Conservation (phyloP, 2,888 invertebrate genomes). For the Cheilosia vernalis region DNA sequence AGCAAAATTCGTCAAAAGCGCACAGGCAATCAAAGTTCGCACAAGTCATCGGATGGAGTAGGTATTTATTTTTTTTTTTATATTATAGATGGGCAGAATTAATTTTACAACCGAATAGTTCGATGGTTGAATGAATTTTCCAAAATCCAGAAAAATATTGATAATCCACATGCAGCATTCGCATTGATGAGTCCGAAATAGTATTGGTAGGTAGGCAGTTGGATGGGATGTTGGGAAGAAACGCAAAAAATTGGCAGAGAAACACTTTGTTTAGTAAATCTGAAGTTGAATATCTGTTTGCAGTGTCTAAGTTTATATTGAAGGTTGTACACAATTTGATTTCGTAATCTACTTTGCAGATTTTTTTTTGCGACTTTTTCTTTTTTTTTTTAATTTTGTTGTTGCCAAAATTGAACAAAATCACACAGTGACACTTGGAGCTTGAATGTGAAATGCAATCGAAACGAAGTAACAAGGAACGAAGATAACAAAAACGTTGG, state of each 20-base stretch:
- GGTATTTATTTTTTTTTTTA: constrained; percentile 13
- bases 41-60: constrained; percentile 58
- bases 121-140: constrained; percentile 16
- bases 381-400: constrained; percentile 6
- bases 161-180: constrained; percentile 54
- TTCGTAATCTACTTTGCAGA: constrained; percentile 19
- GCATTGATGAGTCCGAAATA: constrained; percentile 55
- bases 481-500: constrained; percentile 19
- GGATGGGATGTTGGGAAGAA: constrained; percentile 52
- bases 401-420: constrained; percentile 5
- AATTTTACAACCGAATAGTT: constrained; percentile 47
- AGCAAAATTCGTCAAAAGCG: constrained; percentile 50
- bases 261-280: constrained; percentile 66
- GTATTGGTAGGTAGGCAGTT: constrained; percentile 26
- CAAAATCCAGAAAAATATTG: constrained; percentile 2
- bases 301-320: constrained; percentile 29
- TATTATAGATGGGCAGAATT: background rate
- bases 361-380: background rate
- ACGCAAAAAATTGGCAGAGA: constrained; percentile 43
- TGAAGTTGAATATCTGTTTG: constrained; percentile 5
- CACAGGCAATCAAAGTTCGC: constrained; percentile 52
- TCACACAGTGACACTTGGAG: constrained; percentile 50
- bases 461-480: constrained; percentile 46
- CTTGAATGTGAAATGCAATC: constrained; percentile 46
- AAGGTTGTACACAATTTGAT: constrained; percentile 61